Evolutionary conservation across 2,113 vertebrate species (phyloP), one percentile per base, ranked within the genome.

Genomic region (Phalacrocorax aristotelis): DNA sequence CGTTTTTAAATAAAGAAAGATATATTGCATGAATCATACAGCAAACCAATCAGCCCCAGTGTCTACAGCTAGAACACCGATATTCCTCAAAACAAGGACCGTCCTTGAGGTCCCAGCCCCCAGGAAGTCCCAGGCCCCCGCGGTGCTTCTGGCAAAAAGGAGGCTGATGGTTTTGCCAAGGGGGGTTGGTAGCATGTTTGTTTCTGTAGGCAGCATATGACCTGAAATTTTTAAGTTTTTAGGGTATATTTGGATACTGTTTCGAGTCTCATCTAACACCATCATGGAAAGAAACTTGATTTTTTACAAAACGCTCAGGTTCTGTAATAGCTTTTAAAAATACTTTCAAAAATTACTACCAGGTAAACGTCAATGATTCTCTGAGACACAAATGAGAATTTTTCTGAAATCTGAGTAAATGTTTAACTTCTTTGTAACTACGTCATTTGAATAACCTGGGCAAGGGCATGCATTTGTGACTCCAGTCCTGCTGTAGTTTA

Each of bases 131-230:
- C 13, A 3, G 1, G 70, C 4, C 30, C 34, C 57, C 6, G n/a
- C 0, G 1, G 34, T 66, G 40, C 60, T 87, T 16, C 74, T 36
- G 78, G 25, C 19, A 38, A 49, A 87, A 48, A 22, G 26, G 27
- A 30, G 32, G 3, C 29, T 11, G 15, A 34, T 17, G 30, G 3
- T 17, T 49, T 60, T 58, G 29, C 60, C 8, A 4, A 70, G 23
- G 29, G 32, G 16, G 8, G 2, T 46, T 38, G 42, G 40, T 25
- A 87, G 26, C 4, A 1, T 2, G 2, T 52, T 70, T 2, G 0
- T 54, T 74, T 21, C 9, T 52, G n/a, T 27, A 60, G 44, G 64
- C 52, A 80, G 27, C 27, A 21, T 8, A 66, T 2, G 0, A 9
- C 9, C 9, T 6, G 10, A 13, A 14, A 23, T 49, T 1, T 83